A percentile compares a stretch with the other conserved stretches of the same genome.
Conservation (phyloP, 2,888 invertebrate species). For the Cyclophora albipunctata region DNA sequence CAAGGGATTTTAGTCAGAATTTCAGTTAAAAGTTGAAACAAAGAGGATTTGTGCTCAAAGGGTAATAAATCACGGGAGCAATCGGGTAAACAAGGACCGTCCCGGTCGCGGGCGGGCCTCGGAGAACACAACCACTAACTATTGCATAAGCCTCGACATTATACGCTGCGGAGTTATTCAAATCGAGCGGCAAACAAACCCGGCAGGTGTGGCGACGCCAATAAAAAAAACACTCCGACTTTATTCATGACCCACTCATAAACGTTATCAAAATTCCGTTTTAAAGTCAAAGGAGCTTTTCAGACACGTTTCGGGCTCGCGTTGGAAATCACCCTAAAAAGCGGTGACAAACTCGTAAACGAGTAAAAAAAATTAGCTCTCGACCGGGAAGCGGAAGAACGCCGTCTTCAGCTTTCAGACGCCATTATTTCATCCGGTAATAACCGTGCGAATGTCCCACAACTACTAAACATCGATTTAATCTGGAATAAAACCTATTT, state of each 20-base stretch:
- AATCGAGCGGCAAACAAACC: constrained; percentile 9
- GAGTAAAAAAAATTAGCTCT: constrained; percentile 41
- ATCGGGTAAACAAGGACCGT: constrained; percentile 32
- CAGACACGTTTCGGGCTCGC: constrained; percentile 32
- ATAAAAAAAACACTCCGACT: constrained; percentile 10
- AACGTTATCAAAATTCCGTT: constrained; percentile 36
- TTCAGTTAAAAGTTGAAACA: constrained; percentile 33
- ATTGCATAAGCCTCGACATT: background rate
- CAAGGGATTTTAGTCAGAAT: constrained; percentile 19
- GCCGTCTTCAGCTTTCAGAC: constrained; percentile 56
- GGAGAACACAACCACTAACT: background rate
- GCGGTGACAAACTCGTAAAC: constrained; percentile 36
- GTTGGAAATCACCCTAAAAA: constrained; percentile 32
- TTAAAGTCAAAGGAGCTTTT: constrained; percentile 28
- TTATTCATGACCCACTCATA: constrained; percentile 14
- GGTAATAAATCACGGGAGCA: constrained; percentile 40
- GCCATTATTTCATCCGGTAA: constrained; percentile 55
- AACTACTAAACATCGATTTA: constrained; percentile 27
- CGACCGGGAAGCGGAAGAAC: constrained; percentile 48
- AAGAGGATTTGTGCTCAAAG: constrained; percentile 25
- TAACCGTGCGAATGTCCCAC: constrained; percentile 36
- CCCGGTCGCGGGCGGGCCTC: constrained; percentile 16
- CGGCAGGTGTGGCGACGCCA: constrained; percentile 7
- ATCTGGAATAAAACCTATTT: constrained; percentile 33
- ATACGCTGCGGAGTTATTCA: constrained; percentile 6